Evolutionary conservation across 1,140 invertebrate genomes (phyloP).

Genomic region (Zaprionus nigranus): DNA sequence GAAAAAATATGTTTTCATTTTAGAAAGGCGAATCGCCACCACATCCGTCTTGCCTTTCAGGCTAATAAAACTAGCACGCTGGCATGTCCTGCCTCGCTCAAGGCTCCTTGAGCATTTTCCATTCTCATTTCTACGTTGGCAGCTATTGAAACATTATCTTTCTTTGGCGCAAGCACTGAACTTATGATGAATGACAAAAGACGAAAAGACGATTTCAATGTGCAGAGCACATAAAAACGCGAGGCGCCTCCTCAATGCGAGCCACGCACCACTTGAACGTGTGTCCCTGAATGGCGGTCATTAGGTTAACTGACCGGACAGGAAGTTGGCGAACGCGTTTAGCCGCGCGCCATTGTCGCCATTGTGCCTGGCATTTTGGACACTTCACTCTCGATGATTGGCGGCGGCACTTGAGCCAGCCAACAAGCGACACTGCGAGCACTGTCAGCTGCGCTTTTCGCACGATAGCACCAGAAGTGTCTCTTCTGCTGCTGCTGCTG

Average conservation of each 20-base stretch:
- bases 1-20: slow-evolving; percentile 68
- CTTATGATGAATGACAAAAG: slow-evolving; percentile 72
- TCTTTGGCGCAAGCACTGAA: slow-evolving; percentile 9
- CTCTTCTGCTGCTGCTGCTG: background rate
- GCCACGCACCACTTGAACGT: slow-evolving; percentile 38
- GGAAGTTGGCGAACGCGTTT: slow-evolving; percentile 61
- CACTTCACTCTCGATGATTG: slow-evolving; percentile 77
- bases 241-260: background rate
- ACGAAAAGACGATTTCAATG: slow-evolving; percentile 9
- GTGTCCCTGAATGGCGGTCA: slow-evolving; percentile 72
- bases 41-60: background rate
- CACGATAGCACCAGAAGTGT: slow-evolving; percentile 35
- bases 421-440: slow-evolving; percentile 14
- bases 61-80: slow-evolving; percentile 30
- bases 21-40: slow-evolving; percentile 33
- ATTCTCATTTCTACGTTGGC: slow-evolving; percentile 32
- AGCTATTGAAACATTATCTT: slow-evolving; percentile 73
- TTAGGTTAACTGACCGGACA: slow-evolving; percentile 77
- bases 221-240: slow-evolving; percentile 61
- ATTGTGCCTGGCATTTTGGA: slow-evolving; percentile 65
- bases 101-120: slow-evolving; percentile 22
- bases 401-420: slow-evolving; percentile 57
- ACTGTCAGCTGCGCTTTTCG: slow-evolving; percentile 72
- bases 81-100: slow-evolving; percentile 16
- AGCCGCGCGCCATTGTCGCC: slow-evolving; percentile 40